Evolutionary conservation across 1,140 invertebrate species (phyloP).

Genomic region (Caenorhabditis remanei): DNA sequence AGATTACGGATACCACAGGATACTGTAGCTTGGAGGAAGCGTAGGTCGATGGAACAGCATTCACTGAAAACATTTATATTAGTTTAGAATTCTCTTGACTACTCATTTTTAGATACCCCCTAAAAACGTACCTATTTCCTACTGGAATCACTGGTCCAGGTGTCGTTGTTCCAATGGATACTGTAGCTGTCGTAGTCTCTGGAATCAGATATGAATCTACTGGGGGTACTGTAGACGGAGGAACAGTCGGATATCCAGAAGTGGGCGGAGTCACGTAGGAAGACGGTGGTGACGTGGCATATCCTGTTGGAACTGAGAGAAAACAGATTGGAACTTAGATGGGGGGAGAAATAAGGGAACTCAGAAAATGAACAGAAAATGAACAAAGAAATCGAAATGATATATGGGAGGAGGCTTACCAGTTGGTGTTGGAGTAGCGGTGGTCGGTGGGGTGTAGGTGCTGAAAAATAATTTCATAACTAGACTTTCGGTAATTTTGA

Average conservation of each 20-base stretch:
- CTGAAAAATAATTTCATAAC: too few species aligned
- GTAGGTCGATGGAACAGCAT: slow-evolving; percentile 26
- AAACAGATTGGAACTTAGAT: background rate
- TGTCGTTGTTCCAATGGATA: background rate
- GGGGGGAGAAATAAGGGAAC: background rate
- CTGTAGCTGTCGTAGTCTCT: background rate
- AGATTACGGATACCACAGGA: background rate
- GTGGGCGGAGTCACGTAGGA: background rate
- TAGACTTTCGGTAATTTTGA: too few species aligned
- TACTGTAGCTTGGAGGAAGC: background rate
- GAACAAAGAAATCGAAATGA: background rate
- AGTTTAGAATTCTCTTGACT: background rate
- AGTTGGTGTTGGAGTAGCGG: background rate
- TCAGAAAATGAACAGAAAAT: background rate
- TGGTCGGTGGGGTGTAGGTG: background rate
- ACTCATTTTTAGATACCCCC: background rate
- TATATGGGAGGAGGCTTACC: background rate
- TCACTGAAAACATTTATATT: background rate
- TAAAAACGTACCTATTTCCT: background rate
- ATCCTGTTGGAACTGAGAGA: slow-evolving; percentile 1
- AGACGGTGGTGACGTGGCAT: background rate
- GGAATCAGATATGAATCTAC: background rate
- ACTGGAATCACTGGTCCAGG: background rate
- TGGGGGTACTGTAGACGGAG: background rate
- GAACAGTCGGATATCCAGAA: background rate